These are phyloP conservation scores for Tadarida brasiliensis DNA, from an alignment of 2,797 vertebrate species.

Conservation along the genomic window DNA sequence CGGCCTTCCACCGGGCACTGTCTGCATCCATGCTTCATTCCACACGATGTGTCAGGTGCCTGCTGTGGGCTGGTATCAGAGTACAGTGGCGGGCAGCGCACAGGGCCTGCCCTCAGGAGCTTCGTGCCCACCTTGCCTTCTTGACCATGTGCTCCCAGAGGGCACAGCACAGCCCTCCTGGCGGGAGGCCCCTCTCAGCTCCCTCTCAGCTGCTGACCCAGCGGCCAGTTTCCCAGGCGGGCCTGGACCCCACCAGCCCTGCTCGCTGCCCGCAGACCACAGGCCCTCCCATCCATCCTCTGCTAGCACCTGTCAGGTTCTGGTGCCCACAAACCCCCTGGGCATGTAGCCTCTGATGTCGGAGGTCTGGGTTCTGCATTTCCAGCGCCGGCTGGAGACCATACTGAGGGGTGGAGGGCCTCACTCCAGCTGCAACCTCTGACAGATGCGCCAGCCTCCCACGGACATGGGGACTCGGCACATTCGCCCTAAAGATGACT, in stretches of 20 bases:
- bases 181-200: fast-evolving
- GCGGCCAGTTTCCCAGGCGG: neutral
- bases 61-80: fast-evolving
- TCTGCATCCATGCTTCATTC: neutral
- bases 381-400: neutral
- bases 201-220: neutral
- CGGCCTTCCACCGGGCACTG: neutral
- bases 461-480: fast-evolving
- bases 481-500: fast-evolving
- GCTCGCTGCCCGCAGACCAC: fast-evolving
- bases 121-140: neutral
- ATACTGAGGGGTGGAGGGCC: neutral
- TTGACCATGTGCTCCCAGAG: neutral
- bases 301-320: neutral
- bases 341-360: fast-evolving
- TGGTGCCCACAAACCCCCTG: fast-evolving
- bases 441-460: fast-evolving
- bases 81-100: fast-evolving
- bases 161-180: neutral
- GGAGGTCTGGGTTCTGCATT: neutral
- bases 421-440: neutral
- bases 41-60: neutral
- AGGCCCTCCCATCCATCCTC: fast-evolving
- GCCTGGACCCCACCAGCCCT: neutral
- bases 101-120: neutral